Percentiles rank a stretch among this genome's conserved stretches.
These are phyloP conservation scores for Nymphalis io DNA, from an alignment of 1,140 invertebrate species.

Conservation along the genomic window DNA sequence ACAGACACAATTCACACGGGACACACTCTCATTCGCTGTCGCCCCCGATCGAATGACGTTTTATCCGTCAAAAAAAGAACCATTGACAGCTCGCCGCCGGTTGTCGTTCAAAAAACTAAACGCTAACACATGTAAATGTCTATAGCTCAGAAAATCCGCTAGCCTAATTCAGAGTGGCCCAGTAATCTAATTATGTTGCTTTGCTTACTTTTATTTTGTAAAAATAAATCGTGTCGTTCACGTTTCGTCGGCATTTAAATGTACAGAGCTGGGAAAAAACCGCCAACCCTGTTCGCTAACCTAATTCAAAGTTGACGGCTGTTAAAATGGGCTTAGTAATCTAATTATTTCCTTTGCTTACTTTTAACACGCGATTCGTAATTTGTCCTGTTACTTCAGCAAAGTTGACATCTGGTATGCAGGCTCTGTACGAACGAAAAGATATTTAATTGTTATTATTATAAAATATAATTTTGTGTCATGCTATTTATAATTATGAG, in stretches of 20 bases:
- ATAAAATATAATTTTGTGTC: background rate
- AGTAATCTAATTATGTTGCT: no score
- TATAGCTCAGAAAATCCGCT: no score
- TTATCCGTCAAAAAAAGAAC: no score
- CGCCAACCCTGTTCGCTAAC: constrained; percentile 18
- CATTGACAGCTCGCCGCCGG: no score
- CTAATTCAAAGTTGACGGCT: constrained; percentile 27
- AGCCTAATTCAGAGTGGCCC: no score
- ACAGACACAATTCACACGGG: no score
- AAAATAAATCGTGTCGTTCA: constrained; percentile 1
- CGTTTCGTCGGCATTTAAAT: constrained; percentile 17
- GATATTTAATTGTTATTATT: background rate
- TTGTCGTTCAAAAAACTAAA: no score
- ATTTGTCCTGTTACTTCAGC: constrained; percentile 18
- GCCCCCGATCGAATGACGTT: no score
- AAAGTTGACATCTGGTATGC: background rate
- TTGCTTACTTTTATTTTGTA: no score
- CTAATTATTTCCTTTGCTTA: constrained; percentile 30
- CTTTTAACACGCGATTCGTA: constrained; percentile 20
- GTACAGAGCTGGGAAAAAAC: constrained; percentile 22
- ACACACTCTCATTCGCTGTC: no score
- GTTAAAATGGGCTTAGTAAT: constrained; percentile 30
- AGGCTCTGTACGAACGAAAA: background rate
- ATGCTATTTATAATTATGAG: no score
- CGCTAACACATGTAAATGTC: no score